Evolutionary conservation across 2,888 invertebrate genomes (phyloP), one percentile per base, ranked within the genome.

Genomic region (Amblyteles armatorius): DNA sequence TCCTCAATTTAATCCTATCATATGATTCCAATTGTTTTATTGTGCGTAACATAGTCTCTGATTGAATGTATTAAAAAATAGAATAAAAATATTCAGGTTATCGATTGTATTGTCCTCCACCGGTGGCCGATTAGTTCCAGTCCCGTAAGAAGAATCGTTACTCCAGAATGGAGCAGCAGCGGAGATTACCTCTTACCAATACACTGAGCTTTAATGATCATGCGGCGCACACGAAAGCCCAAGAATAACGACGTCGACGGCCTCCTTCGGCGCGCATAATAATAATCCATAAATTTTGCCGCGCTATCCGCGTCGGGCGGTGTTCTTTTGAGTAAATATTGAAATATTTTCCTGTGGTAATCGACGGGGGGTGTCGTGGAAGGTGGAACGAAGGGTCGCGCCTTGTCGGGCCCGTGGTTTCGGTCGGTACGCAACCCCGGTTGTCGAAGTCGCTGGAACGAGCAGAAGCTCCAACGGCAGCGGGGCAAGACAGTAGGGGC

Each of bases 271-370:
- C 11, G 78, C 73, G 73, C 73, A 63, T 78, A 82, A 84, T 78
- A 57, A 80, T 82, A 86, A 87, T 87, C 86, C 89, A 89, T 91
- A 89, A 89, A 90, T 89, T 90, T 33, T 5, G 33, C 11, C 9
- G 50, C 50, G 65, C 55, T 16, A 29, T 87, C 87, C 85, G 88
- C 89, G 72, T 69, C 48, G 73, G 33, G 29, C 73, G 67, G 74
- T 68, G 76, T 85, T 87, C 88, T 88, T 90, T 90, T 88, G 87
- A 89, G 90, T 90, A 92, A 92, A 92, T 91, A 92, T 91, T 90
- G 91, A 92, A 92, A 92, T 92, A 92, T 91, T 90, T 87, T 86
- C 89, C 88, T 87, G 81, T 72, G 87, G 89, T 89, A 89, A 67
- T 82, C 87, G 83, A 84, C 86, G 89, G 88, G 88, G 50, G 88